A percentile compares a stretch with the other conserved stretches of the same genome.
Evolutionary conservation across 2,888 invertebrate genomes (phyloP).

Genomic region (Synanthedon vespiformis): DNA sequence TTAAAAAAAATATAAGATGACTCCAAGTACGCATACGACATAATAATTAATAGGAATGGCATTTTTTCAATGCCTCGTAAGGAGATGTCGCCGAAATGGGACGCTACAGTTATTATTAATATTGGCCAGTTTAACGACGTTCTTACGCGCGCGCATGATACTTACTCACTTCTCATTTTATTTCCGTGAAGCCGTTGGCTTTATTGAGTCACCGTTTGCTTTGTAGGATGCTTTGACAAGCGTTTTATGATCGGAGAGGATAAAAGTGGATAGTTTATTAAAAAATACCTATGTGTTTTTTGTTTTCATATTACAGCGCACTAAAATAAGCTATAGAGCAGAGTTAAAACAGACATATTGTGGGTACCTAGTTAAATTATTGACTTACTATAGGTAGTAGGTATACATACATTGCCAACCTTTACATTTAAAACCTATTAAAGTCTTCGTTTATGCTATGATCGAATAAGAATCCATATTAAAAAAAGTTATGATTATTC

Average conservation of each 20-base stretch:
- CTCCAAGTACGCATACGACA: slow-evolving; percentile 5
- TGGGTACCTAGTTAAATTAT: no score
- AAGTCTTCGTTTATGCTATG: no score
- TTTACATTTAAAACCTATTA: no score
- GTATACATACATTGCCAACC: no score
- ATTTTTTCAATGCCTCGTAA: slow-evolving; percentile 13
- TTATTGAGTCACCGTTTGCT: slow-evolving; percentile 35
- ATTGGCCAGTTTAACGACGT: slow-evolving; percentile 36
- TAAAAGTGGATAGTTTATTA: background rate
- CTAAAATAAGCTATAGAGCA: no score
- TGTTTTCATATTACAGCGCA: no score
- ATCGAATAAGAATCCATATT: no score
- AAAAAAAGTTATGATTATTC: no score
- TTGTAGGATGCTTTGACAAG: slow-evolving; percentile 10
- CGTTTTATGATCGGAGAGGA: slow-evolving; percentile 20
- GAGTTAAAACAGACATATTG: no score
- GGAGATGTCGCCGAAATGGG: slow-evolving; percentile 27
- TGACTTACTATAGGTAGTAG: no score
- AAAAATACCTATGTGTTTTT: background rate
- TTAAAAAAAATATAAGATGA: slow-evolving; percentile 17
- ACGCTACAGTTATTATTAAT: slow-evolving; percentile 35
- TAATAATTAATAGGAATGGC: slow-evolving; percentile 4
- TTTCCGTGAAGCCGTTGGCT: slow-evolving; percentile 31
- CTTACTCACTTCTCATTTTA: slow-evolving; percentile 18
- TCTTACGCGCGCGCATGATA: slow-evolving; percentile 27